phyloP scores from a whole-genome alignment of 2,113 vertebrate genomes.

The Saccopteryx bilineata region DNA sequence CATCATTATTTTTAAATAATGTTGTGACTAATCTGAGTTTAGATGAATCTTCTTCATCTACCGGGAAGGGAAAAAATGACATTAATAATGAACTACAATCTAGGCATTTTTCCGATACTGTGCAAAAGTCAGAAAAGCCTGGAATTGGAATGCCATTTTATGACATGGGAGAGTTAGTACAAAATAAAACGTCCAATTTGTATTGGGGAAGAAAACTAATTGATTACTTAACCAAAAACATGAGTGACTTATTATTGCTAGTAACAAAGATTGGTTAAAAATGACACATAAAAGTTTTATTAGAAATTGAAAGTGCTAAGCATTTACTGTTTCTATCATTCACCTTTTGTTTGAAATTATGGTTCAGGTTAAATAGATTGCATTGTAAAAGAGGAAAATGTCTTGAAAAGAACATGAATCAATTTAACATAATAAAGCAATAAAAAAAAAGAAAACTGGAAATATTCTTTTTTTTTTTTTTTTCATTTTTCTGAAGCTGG shows the following conservation, averaged over 20 bases:
- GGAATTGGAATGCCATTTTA: background rate
- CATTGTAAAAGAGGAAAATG: background rate
- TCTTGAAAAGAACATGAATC: background rate
- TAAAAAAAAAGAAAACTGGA: background rate
- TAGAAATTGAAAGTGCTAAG: background rate
- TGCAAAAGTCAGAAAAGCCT: background rate
- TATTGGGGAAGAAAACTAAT: background rate
- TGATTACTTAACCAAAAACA: background rate
- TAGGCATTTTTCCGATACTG: background rate
- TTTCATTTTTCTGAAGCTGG: too few relatives aligned
- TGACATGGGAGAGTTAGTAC: background rate
- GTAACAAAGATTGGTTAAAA: background rate
- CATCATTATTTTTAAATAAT: constrained; percentile 18
- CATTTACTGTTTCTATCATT: background rate
- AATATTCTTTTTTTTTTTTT: too few relatives aligned
- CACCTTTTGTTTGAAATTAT: background rate
- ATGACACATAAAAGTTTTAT: background rate
- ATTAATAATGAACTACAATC: background rate
- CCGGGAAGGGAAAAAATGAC: background rate
- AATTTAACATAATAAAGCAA: background rate
- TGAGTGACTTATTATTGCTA: background rate
- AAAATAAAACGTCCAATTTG: background rate
- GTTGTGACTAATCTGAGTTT: background rate
- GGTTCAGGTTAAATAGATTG: background rate
- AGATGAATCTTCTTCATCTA: background rate